These are phyloP conservation scores for Gastrophryne carolinensis DNA, from an alignment of 2,797 vertebrate genomes.

Conservation along the genomic window DNA sequence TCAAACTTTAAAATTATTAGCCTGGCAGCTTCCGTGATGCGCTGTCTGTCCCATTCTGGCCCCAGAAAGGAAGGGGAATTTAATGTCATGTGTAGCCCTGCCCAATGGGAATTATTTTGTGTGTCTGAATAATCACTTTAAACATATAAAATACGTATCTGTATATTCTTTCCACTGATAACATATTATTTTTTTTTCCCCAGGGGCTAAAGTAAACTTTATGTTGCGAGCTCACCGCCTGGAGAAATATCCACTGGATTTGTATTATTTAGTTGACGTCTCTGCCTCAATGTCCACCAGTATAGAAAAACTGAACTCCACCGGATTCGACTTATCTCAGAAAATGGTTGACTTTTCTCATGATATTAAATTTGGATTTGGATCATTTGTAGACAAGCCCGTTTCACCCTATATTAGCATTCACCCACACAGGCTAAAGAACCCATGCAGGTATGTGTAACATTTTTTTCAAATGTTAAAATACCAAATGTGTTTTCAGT, in stretches of 20 bases:
- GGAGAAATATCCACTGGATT: constrained; percentile 91
- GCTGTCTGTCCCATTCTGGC: too few species aligned
- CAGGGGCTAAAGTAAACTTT: constrained; percentile 85
- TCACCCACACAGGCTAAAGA: constrained; percentile 90
- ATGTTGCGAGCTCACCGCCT: constrained; percentile 83
- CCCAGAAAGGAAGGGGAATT: too few species aligned
- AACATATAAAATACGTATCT: too few species aligned
- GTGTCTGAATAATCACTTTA: too few species aligned
- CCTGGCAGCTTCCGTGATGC: too few species aligned
- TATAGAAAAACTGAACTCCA: constrained; percentile 89
- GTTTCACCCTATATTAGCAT: constrained; percentile 96
- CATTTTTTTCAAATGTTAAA: background rate
- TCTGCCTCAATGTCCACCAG: constrained; percentile 96
- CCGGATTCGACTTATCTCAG: constrained; percentile 87
- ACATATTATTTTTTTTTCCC: constrained; percentile 57
- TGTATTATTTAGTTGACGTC: constrained; percentile 96
- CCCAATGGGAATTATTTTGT: too few species aligned
- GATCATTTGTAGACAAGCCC: constrained; percentile 97
- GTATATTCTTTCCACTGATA: background rate
- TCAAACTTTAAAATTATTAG: too few species aligned
- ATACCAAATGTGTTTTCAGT: too few species aligned
- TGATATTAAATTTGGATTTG: constrained; percentile 92
- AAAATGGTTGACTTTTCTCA: constrained; percentile 87
- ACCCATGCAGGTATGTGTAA: constrained; percentile 88
- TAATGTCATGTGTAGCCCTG: too few species aligned